A percentile compares a stretch with the other conserved stretches of the same genome.
These are phyloP conservation scores for Eristalis intricaria DNA, from an alignment of 2,888 invertebrate species.

Conservation along the genomic window DNA sequence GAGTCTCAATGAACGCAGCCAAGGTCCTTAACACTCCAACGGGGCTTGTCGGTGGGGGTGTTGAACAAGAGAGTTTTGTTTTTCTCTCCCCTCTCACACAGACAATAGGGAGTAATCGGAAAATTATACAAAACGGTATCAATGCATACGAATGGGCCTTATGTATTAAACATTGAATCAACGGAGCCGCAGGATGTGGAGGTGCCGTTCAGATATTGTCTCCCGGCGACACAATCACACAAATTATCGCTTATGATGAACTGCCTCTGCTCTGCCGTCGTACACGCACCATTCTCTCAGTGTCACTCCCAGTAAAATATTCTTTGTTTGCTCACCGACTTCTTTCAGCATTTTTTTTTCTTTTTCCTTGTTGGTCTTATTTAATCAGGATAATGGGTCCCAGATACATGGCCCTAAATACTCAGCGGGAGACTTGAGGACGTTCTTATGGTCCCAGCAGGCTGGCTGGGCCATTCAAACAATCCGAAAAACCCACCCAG, in stretches of 20 bases:
- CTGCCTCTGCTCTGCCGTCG: background rate
- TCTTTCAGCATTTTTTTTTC: background rate
- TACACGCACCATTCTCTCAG: constrained; percentile 7
- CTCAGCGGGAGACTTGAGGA: constrained; percentile 36
- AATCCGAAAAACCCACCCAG: background rate
- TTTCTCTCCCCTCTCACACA: background rate
- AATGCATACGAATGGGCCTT: constrained; percentile 61
- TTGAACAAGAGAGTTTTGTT: constrained; percentile 7
- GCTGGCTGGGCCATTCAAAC: constrained; percentile 14
- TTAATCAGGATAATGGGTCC: constrained; percentile 66
- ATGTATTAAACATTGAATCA: constrained; percentile 57
- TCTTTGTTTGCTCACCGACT: background rate
- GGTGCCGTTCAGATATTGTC: constrained; percentile 48
- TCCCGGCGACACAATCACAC: constrained; percentile 43
- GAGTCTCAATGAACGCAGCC: constrained; percentile 6
- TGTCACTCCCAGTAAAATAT: background rate
- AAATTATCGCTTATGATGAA: constrained; percentile 60
- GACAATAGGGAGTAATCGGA: constrained; percentile 48
- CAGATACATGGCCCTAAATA: constrained; percentile 50
- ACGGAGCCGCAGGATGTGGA: background rate
- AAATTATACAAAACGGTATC: constrained; percentile 66
- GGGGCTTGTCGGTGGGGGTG: background rate
- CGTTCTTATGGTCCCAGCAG: constrained; percentile 44
- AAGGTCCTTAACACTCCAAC: background rate
- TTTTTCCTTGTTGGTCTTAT: constrained; percentile 28